Evolutionary conservation across 2,113 vertebrate genomes (phyloP).

Genomic region (Sander lucioperca): DNA sequence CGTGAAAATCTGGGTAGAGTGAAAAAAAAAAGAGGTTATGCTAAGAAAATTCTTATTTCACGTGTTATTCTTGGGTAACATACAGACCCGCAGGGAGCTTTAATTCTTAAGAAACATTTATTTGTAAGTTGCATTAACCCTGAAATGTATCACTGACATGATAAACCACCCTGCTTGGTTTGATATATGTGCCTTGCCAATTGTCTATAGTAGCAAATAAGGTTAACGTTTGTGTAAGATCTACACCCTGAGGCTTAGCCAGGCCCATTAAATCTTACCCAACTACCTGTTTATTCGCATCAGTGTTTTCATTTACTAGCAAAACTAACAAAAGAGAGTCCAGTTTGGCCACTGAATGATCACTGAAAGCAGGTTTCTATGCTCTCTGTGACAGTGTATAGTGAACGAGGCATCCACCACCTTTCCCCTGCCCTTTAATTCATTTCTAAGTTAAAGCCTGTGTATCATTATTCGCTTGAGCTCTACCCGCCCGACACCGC

Average conservation of each 20-base stretch:
- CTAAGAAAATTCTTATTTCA: background rate
- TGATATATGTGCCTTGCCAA: constrained; percentile 16
- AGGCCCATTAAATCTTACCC: constrained; percentile 56
- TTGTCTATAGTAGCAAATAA: constrained; percentile 55
- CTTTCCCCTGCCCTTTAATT: constrained; percentile 80
- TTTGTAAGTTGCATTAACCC: constrained; percentile 24
- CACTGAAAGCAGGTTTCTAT: constrained; percentile 11
- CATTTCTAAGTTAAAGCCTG: constrained; percentile 81
- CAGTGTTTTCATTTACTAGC: constrained; percentile 45
- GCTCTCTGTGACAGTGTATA: constrained; percentile 34
- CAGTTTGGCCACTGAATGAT: constrained; percentile 9
- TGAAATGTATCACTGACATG: background rate
- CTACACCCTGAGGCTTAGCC: constrained; percentile 40
- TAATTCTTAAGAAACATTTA: constrained; percentile 1
- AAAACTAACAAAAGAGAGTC: constrained; percentile 35
- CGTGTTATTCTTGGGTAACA: constrained; percentile 8
- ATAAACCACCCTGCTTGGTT: background rate
- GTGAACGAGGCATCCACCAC: constrained; percentile 55
- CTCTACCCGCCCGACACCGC: constrained; percentile 67
- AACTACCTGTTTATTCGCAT: constrained; percentile 44
- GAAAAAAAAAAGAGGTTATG: constrained; percentile 1
- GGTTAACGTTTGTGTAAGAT: constrained; percentile 62
- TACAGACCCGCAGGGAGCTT: constrained; percentile 15
- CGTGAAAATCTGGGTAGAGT: background rate
- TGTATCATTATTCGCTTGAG: constrained; percentile 82